Evolutionary conservation across 2,888 invertebrate genomes (phyloP).

Genomic region (Dryocosmus kuriphilus): DNA sequence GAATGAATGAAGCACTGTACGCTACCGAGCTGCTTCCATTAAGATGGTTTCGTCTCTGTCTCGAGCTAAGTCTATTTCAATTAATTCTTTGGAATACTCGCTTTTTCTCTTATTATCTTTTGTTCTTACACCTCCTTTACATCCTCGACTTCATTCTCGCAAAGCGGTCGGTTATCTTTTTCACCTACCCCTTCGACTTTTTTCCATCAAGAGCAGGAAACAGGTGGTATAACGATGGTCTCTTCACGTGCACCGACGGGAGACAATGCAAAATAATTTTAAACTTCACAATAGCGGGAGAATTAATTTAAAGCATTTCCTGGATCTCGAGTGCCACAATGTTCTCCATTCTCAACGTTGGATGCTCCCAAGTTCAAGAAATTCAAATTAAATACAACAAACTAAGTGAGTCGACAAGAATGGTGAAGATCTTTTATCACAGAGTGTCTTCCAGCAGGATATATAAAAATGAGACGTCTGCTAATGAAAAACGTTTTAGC

Average conservation of each 20-base stretch:
- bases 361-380: background rate
- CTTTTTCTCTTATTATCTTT: constrained; percentile 39
- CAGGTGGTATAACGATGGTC: constrained; percentile 35
- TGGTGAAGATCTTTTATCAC: background rate
- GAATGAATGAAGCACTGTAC: constrained; percentile 33
- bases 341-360: background rate
- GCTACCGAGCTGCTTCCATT: constrained; percentile 19
- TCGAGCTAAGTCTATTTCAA: constrained; percentile 39
- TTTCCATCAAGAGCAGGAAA: constrained; percentile 26
- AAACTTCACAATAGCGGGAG: constrained; percentile 15
- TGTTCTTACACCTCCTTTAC: constrained; percentile 23
- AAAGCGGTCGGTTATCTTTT: constrained; percentile 28
- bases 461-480: background rate
- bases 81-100: constrained; percentile 31
- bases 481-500: background rate
- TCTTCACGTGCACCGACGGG: constrained; percentile 28
- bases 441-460: background rate
- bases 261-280: constrained; percentile 36
- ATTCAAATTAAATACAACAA: background rate
- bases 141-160: constrained; percentile 36
- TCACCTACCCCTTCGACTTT: constrained; percentile 25
- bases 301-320: constrained; percentile 28
- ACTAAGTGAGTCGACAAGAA: background rate
- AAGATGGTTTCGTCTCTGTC: constrained; percentile 27
- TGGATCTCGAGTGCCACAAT: background rate